A percentile compares a stretch with the other conserved stretches of the same genome.
Evolutionary conservation across 2,113 vertebrate species (phyloP).

Genomic region (Oreochromis spilurus): DNA sequence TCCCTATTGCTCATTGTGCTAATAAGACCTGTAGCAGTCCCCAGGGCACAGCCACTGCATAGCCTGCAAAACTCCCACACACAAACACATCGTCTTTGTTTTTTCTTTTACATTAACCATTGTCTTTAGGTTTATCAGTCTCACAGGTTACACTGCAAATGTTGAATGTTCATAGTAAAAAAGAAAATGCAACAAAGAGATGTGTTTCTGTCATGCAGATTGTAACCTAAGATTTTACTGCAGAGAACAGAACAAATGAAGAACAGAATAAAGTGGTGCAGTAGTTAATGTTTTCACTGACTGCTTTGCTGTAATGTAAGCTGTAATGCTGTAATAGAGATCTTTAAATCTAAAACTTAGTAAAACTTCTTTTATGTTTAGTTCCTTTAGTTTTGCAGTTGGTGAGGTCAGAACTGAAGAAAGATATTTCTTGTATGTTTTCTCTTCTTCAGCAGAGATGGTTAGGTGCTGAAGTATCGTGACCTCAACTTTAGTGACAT

Average conservation of each 20-base stretch:
- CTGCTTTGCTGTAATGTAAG: not conserved
- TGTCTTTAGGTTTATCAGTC: not conserved
- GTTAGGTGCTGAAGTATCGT: accelerated
- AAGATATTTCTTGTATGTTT: not conserved
- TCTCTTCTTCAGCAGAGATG: not conserved
- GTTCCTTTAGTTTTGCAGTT: not conserved
- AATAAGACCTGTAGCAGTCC: slow-evolving; percentile 71
- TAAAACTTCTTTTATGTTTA: not conserved
- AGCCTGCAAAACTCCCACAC: not conserved
- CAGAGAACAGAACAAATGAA: not conserved
- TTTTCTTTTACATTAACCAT: not conserved
- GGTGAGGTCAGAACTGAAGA: not conserved
- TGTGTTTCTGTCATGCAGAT: not conserved
- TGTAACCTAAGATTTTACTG: not conserved
- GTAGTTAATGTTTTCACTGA: not conserved
- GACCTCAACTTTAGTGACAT: not conserved
- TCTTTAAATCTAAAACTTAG: not conserved
- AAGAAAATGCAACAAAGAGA: not conserved
- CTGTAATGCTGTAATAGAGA: not conserved
- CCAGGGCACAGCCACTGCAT: not conserved
- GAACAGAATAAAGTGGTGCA: not conserved
- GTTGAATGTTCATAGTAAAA: not conserved
- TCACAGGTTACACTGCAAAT: not conserved
- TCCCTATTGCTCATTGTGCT: slow-evolving; percentile 81
- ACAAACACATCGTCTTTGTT: not conserved